Evolutionary conservation across 2,888 invertebrate species (phyloP).

Genomic region (Polydrusus pterygomalis): DNA sequence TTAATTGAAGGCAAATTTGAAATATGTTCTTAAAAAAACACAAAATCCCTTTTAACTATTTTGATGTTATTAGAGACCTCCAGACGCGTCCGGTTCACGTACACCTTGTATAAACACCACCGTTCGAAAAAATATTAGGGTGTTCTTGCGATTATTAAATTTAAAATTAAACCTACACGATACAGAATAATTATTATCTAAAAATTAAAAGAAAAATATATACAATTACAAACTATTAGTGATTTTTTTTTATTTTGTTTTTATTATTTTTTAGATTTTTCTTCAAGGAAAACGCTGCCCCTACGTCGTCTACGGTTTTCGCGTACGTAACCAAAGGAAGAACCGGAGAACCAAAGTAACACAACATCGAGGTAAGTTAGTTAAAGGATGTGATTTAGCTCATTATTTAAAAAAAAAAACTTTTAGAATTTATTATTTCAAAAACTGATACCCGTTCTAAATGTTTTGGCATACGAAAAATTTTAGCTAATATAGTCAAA

Average conservation of each 20-base stretch:
- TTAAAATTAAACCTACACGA: not conserved
- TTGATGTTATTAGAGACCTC: no score
- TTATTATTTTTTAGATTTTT: slow-evolving; percentile 11
- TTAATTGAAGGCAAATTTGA: no score
- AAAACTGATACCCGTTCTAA: no score
- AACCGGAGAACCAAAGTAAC: not conserved
- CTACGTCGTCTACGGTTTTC: not conserved
- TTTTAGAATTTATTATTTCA: no score
- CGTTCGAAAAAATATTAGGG: not conserved
- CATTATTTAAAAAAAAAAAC: no score
- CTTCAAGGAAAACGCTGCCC: slow-evolving; percentile 22
- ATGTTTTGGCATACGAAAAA: no score
- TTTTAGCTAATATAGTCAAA: no score
- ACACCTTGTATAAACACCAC: not conserved
- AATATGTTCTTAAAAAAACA: no score
- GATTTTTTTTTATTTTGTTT: slow-evolving; percentile 18
- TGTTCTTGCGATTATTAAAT: not conserved
- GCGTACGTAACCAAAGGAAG: not conserved
- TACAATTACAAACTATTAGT: slow-evolving; percentile 3
- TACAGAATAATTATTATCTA: not conserved
- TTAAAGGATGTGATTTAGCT: not conserved
- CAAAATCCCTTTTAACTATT: no score
- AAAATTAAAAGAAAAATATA: slow-evolving; percentile 20
- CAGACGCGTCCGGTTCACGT: not conserved
- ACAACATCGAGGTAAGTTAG: not conserved